phyloP scores from a whole-genome alignment of 2,113 vertebrate species.

The Penelope pileata region DNA sequence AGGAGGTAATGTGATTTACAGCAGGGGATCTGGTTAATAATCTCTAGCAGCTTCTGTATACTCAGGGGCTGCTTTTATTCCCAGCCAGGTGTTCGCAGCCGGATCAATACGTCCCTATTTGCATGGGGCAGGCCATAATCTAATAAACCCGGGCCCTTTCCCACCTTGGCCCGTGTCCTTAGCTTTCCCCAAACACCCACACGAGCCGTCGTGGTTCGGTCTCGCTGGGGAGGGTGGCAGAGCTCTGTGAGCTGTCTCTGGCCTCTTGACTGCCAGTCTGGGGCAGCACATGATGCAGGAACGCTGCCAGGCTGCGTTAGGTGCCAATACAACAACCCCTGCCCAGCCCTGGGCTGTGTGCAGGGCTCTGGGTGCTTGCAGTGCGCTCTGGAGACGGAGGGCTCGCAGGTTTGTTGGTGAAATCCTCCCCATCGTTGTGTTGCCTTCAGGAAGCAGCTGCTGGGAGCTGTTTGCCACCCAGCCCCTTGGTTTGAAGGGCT shows the following conservation, averaged over 20 bases:
- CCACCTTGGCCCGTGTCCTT: background rate
- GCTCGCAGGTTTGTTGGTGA: background rate
- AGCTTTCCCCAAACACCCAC: background rate
- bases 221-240: rapidly evolving
- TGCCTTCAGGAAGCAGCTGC: background rate
- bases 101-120: constrained; percentile 68
- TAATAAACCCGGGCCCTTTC: constrained; percentile 30
- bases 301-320: rapidly evolving
- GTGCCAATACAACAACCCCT: background rate
- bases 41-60: constrained; percentile 69
- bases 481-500: background rate
- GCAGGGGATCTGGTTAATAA: constrained; percentile 69
- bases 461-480: background rate
- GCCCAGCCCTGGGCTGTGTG: background rate
- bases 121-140: constrained; percentile 61
- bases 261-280: background rate
- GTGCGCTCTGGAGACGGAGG: rapidly evolving
- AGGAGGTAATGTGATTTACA: constrained; percentile 65
- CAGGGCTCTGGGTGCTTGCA: rapidly evolving
- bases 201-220: rapidly evolving
- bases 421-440: rapidly evolving
- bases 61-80: constrained; percentile 66
- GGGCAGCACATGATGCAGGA: rapidly evolving
- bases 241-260: background rate
- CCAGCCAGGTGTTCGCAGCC: constrained; percentile 70